Conservation (phyloP, 2,113 vertebrate genomes). For the Naja naja region DNA sequence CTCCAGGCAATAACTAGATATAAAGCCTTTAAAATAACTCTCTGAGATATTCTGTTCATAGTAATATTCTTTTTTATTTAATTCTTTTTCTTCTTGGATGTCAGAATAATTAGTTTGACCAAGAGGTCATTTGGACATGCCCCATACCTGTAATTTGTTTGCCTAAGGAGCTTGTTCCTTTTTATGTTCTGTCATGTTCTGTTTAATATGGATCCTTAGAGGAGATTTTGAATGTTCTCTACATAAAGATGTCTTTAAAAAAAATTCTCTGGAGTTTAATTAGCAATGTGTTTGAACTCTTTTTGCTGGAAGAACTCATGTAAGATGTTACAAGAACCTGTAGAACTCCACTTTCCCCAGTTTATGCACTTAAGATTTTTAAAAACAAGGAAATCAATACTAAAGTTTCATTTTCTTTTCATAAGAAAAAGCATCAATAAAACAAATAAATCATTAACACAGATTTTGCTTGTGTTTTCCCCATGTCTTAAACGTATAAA, state of each 20-base stretch:
- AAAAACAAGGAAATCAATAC: background rate
- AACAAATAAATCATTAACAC: background rate
- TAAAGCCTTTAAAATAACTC: background rate
- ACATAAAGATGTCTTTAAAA: background rate
- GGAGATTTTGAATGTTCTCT: background rate
- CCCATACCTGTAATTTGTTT: accelerated
- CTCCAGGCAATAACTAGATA: background rate
- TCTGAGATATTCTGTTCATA: slow-evolving; percentile 10
- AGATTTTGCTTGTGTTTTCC: background rate
- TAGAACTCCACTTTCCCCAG: background rate
- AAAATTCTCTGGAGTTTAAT: background rate
- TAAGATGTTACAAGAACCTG: background rate
- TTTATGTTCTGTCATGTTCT: background rate
- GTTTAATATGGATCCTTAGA: background rate
- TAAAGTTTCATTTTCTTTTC: background rate
- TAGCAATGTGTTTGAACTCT: background rate
- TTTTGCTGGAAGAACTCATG: background rate
- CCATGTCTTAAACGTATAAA: background rate
- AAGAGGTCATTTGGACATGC: background rate
- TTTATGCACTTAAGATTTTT: background rate
- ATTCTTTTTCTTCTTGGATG: slow-evolving; percentile 17
- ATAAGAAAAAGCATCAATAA: background rate
- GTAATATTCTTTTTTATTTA: background rate
- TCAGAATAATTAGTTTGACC: slow-evolving; percentile 33
- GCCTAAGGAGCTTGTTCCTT: background rate